Percentiles rank a stretch among this genome's conserved stretches.
Evolutionary conservation across 2,113 vertebrate genomes (phyloP).

Genomic region (Brachypteracias leptosomus): DNA sequence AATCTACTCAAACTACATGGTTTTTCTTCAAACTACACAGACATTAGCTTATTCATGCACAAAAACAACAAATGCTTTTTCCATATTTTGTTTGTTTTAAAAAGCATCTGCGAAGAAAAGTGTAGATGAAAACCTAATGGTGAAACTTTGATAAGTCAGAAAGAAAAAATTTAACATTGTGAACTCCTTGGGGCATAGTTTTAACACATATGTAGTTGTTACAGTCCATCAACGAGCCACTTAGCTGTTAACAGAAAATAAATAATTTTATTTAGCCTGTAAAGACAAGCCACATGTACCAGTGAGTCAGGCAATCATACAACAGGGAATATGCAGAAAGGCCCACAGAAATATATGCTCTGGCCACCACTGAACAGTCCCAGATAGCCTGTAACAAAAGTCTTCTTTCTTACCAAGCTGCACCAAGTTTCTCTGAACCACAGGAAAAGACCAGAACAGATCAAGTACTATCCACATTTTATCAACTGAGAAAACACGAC

Average conservation of each 20-base stretch:
- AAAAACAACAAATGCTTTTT: neutral
- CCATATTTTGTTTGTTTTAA: neutral
- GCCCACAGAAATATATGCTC: neutral
- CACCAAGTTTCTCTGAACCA: neutral
- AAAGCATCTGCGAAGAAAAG: neutral
- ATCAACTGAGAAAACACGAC: neutral
- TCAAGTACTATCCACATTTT: neutral
- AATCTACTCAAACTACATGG: no score
- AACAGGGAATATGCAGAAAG: neutral
- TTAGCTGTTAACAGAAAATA: neutral
- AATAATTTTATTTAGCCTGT: neutral
- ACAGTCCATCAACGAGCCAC: neutral
- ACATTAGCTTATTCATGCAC: neutral
- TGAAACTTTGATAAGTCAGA: neutral
- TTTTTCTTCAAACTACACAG: neutral
- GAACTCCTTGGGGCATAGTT: neutral
- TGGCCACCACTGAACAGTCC: neutral
- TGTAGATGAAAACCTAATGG: neutral
- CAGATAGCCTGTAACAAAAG: neutral
- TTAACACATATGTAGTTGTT: neutral
- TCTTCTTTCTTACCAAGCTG: neutral
- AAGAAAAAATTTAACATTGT: neutral
- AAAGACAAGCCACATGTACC: neutral
- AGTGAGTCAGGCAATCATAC: neutral
- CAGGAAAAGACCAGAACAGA: neutral